Evolutionary conservation across 2,113 vertebrate genomes (phyloP).

Genomic region (Bombycilla garrulus): DNA sequence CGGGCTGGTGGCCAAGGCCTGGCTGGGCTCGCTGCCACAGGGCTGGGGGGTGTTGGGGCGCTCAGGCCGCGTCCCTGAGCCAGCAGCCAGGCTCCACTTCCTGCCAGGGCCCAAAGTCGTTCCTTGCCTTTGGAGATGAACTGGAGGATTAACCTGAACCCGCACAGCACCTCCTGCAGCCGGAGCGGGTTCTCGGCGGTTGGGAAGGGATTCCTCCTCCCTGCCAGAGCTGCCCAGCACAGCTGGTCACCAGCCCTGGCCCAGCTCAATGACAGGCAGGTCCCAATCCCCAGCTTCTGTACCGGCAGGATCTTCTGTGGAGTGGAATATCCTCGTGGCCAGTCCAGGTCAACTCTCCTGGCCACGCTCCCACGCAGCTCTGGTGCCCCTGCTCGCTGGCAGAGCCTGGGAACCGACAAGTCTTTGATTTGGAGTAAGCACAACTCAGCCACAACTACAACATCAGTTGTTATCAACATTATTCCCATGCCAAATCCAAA

Average conservation of each 20-base stretch:
- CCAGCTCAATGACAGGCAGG: neutral
- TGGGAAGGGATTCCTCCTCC: neutral
- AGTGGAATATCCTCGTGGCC: neutral
- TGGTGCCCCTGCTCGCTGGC: neutral
- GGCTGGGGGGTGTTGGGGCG: neutral
- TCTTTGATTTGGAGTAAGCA: neutral
- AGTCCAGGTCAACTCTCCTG: neutral
- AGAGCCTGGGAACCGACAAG: neutral
- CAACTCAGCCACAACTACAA: neutral
- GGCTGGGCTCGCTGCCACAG: neutral
- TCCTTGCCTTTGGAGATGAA: neutral
- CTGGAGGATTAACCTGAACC: neutral
- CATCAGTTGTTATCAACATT: neutral
- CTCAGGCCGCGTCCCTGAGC: neutral
- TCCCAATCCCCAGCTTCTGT: neutral
- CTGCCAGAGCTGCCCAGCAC: neutral
- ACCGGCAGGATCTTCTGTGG: neutral
- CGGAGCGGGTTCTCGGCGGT: fast-evolving
- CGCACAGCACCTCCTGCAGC: neutral
- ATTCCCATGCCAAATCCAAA: neutral
- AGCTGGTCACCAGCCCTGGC: neutral
- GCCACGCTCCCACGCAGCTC: neutral
- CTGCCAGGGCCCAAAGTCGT: neutral
- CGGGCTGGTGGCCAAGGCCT: neutral
- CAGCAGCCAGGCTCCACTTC: neutral